These are phyloP conservation scores for Trematomus bernacchii DNA, from an alignment of 2,797 vertebrate genomes.

Conservation along the genomic window DNA sequence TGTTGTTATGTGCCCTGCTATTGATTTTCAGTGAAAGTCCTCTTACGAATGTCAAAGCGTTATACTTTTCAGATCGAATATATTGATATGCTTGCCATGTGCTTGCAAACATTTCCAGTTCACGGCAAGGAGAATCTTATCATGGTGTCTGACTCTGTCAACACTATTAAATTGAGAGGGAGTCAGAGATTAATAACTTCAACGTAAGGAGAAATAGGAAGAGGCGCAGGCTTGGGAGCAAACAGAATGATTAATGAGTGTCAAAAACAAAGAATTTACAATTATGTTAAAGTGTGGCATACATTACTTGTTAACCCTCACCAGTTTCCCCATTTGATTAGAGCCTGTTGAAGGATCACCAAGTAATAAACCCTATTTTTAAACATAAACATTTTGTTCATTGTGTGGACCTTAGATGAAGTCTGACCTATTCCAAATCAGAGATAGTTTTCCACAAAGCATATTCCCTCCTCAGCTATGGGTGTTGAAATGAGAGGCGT, in stretches of 20 bases:
- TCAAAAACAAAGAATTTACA: conserved; percentile 81
- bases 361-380: conserved; percentile 62
- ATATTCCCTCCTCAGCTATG: conserved; percentile 32
- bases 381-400: conserved; percentile 63
- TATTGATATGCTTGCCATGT: conserved; percentile 82
- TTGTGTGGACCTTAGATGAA: conserved; percentile 60
- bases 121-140: conserved; percentile 85
- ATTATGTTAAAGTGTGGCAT: conserved; percentile 68
- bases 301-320: conserved; percentile 41
- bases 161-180: conserved; percentile 82
- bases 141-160: conserved; percentile 83
- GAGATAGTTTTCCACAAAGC: conserved; percentile 48
- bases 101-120: conserved; percentile 78
- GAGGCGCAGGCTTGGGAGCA: conserved; percentile 57
- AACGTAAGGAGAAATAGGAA: conserved; percentile 70
- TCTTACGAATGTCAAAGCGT: conserved; percentile 67
- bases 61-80: conserved; percentile 56
- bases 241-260: conserved; percentile 80
- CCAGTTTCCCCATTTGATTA: conserved; percentile 62
- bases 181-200: conserved; percentile 85
- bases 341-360: conserved; percentile 55
- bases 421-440: conserved; percentile 55
- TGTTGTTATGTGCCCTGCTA: conserved; percentile 44
- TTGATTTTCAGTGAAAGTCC: conserved; percentile 66
- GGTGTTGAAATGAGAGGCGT: conserved; percentile 37